Evolutionary conservation across 1,140 invertebrate genomes (phyloP).

Genomic region (Pemphigus obesinymphae): DNA sequence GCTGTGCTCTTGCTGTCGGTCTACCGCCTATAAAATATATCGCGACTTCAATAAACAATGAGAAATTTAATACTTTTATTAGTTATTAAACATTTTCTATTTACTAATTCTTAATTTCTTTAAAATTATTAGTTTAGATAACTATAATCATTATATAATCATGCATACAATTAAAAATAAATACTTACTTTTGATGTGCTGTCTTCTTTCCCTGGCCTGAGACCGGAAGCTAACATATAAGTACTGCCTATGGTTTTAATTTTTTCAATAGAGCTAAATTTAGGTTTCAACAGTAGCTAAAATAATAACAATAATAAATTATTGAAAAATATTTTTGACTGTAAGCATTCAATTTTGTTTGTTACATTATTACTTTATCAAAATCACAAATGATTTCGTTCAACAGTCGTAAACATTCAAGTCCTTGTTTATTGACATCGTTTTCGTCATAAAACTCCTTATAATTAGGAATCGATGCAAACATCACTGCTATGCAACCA

Average conservation of each 20-base stretch:
- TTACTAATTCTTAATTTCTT: too few relatives aligned
- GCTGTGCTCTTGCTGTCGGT: slow-evolving; percentile 76
- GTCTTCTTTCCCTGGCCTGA: slow-evolving; percentile 80
- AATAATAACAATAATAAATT: too few relatives aligned
- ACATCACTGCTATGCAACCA: slow-evolving; percentile 92
- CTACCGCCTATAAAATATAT: slow-evolving; percentile 65
- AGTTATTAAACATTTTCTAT: too few relatives aligned
- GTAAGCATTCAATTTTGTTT: neutral
- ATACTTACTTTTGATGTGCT: slow-evolving; percentile 46
- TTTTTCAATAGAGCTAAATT: slow-evolving; percentile 94
- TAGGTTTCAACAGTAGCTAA: slow-evolving; percentile 82
- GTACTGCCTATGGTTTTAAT: slow-evolving; percentile 98
- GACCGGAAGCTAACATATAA: slow-evolving; percentile 94
- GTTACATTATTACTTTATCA: slow-evolving; percentile 86
- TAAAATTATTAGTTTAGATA: too few relatives aligned
- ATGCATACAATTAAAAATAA: neutral
- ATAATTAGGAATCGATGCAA: slow-evolving; percentile 97
- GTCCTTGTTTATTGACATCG: slow-evolving; percentile 92
- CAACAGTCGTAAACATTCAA: slow-evolving; percentile 88
- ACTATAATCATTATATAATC: too few relatives aligned
- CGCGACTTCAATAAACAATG: too few relatives aligned
- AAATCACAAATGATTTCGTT: slow-evolving; percentile 99
- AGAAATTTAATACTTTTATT: too few relatives aligned
- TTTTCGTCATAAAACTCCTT: slow-evolving; percentile 98
- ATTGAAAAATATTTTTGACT: too few relatives aligned